Evolutionary conservation across 2,888 invertebrate species (phyloP), one percentile per base, ranked within the genome.

Genomic region (Drosophila pegasa): DNA sequence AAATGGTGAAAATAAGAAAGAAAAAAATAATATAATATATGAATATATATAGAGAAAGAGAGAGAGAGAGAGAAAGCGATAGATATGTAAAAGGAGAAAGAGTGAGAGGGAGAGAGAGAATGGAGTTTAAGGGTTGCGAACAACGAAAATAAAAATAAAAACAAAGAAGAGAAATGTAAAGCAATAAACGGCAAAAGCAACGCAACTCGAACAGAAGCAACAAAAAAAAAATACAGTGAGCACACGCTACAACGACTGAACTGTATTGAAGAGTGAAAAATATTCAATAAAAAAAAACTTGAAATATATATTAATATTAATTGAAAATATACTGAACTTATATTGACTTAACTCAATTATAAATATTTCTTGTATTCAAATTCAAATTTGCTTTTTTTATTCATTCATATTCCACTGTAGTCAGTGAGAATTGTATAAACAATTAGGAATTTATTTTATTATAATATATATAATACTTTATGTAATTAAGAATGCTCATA

Each of bases 71-170:
- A n/a, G n/a, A n/a, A 29, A 45, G 40, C 35, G 40, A 37, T 41
- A 52, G 31, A 47, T 38, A 31, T 12, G 4, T 33, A 33, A 12
- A 33, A 1, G 33, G 3, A 10, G 12, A 20, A n/a, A n/a, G n/a
- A n/a, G n/a, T n/a, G n/a, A 47, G 48, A 37, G 29, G 33, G 8
- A 20, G 33, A 9, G 37, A 10, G 27, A 12, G 43, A 37, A 8
- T 25, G 31, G 20, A 37, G 18, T 14, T 45, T 59, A 52, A 43
- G 71, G 78, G 78, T 71, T 67, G 67, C 38, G 47, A 20, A 10
- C 62, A 48, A 45, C 73, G 83, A 73, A 81, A 75, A 83, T 83
- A 71, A 78, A 80, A 61, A 74, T 54, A 55, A 62, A 64, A 83
- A 80, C 60, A 78, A 52, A 74, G 71, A 77, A 65, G 59, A 63